Conservation (phyloP, 2,113 vertebrate species). For the Nycticorax nycticorax region DNA sequence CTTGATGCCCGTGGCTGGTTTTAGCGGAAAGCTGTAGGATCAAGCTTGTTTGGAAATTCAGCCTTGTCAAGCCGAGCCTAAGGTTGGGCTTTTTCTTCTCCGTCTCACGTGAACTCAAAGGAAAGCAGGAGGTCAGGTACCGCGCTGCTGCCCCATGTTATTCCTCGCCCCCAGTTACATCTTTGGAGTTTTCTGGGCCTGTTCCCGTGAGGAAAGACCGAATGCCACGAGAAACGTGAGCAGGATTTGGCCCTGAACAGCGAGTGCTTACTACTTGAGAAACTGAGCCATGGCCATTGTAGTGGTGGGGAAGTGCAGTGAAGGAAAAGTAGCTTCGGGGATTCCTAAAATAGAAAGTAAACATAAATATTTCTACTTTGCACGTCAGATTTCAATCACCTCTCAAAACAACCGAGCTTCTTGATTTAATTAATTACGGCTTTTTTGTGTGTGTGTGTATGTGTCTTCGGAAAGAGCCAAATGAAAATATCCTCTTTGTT, state of each 20-base stretch:
- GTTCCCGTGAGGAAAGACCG: neutral
- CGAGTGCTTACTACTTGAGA: neutral
- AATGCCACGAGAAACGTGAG: neutral
- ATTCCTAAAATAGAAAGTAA: slow-evolving; percentile 60
- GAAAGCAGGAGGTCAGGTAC: neutral
- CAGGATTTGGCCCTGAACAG: neutral
- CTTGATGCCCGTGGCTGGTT: neutral
- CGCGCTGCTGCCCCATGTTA: accelerated
- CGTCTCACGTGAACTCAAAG: neutral
- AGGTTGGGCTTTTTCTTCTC: neutral
- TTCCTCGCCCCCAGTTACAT: neutral
- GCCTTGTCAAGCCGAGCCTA: neutral
- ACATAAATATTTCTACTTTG: slow-evolving; percentile 34
- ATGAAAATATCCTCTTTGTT: slow-evolving; percentile 68
- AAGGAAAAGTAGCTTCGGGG: slow-evolving; percentile 35
- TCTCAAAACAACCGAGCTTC: slow-evolving; percentile 54
- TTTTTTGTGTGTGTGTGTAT: too few relatives aligned
- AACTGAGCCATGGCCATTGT: slow-evolving; percentile 3
- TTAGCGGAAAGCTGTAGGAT: neutral
- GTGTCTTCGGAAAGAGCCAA: slow-evolving; percentile 50
- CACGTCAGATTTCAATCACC: slow-evolving; percentile 54
- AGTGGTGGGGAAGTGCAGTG: slow-evolving; percentile 34
- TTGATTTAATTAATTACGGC: slow-evolving; percentile 62
- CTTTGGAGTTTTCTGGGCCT: neutral
- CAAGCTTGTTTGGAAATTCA: neutral